These are phyloP conservation scores for Stegostoma tigrinum DNA, from an alignment of 2,113 vertebrate genomes.

Conservation along the genomic window DNA sequence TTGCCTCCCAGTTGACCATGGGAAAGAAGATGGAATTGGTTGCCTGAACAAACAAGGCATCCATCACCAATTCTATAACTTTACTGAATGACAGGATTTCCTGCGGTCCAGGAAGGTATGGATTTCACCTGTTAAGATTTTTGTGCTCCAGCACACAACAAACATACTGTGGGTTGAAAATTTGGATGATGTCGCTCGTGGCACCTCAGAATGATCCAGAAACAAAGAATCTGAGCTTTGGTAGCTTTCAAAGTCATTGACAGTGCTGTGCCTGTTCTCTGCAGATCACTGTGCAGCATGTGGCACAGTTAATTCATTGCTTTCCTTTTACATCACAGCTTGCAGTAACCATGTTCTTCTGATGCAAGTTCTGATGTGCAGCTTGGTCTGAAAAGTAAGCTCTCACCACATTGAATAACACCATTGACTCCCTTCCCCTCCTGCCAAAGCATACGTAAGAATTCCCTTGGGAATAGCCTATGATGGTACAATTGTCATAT, in stretches of 20 bases:
- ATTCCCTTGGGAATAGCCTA: neutral
- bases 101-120: neutral
- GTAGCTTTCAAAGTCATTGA: neutral
- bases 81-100: conserved; percentile 22
- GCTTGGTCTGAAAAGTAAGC: neutral
- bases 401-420: neutral
- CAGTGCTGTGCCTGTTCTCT: neutral
- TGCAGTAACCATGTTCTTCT: neutral
- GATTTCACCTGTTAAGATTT: neutral
- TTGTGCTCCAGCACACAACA: neutral
- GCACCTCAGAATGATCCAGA: neutral
- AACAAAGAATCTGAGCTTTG: neutral
- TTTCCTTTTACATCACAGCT: neutral
- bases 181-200: neutral
- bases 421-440: neutral
- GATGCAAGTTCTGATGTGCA: neutral
- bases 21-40: neutral
- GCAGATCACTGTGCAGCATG: neutral
- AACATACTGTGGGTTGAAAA: neutral
- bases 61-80: neutral
- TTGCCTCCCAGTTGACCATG: neutral
- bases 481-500: neutral
- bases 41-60: neutral
- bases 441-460: neutral
- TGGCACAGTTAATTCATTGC: neutral